Evolutionary conservation across 2,113 vertebrate genomes (phyloP).

Genomic region (Ciconia boyciana): DNA sequence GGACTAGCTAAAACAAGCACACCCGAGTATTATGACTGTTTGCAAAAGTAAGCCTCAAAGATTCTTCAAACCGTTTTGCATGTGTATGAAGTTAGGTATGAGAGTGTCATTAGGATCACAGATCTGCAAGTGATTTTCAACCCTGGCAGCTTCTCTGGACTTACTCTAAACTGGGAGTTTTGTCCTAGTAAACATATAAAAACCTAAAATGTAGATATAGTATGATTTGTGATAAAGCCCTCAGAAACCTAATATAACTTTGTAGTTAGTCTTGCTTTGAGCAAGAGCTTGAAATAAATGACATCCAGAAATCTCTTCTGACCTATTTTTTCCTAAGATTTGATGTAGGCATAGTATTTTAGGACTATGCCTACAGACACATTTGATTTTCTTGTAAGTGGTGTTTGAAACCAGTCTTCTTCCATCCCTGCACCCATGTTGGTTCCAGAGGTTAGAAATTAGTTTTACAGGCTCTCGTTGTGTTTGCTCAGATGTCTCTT

Average conservation of each 20-base stretch:
- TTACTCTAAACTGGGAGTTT: neutral
- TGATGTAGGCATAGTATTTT: neutral
- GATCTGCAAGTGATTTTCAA: neutral
- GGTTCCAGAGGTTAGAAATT: neutral
- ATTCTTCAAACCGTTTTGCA: neutral
- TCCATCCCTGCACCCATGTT: fast-evolving
- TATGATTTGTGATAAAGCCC: neutral
- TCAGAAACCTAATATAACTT: neutral
- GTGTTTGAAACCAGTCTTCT: neutral
- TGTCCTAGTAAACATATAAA: neutral
- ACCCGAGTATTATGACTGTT: fast-evolving
- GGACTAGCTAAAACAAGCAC: neutral
- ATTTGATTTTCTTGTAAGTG: neutral
- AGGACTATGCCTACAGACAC: neutral
- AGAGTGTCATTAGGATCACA: neutral
- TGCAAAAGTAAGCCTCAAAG: neutral
- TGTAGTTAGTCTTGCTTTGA: neutral
- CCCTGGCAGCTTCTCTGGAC: neutral
- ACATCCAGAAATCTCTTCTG: neutral
- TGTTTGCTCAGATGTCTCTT: neutral
- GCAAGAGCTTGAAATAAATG: neutral
- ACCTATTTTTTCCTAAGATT: neutral
- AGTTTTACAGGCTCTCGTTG: neutral
- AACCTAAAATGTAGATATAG: neutral
- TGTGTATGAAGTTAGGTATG: neutral